Evolutionary conservation across 2,797 vertebrate species (phyloP).

Genomic region (Syngnathus acus): DNA sequence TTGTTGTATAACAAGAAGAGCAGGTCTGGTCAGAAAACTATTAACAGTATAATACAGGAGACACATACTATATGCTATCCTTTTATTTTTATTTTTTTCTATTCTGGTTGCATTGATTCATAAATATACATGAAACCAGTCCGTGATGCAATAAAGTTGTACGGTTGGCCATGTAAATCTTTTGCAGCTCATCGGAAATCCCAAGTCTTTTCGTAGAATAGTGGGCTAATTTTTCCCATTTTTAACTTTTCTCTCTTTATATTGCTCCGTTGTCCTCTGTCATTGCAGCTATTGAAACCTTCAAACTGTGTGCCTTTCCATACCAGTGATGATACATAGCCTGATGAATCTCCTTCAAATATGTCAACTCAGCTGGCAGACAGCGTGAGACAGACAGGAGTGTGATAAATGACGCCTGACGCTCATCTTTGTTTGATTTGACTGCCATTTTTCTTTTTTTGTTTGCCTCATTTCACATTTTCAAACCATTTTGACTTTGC

Average conservation of each 20-base stretch:
- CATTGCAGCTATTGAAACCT: conserved; percentile 10
- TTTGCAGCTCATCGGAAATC: no score
- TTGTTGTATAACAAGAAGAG: not conserved
- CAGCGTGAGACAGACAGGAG: not conserved
- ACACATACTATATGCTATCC: no score
- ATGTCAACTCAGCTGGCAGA: conserved; percentile 3
- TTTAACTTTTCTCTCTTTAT: conserved; percentile 26
- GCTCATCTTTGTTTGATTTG: conserved; percentile 22
- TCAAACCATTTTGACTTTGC: conserved; percentile 10
- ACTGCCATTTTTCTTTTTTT: conserved; percentile 13
- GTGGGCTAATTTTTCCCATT: conserved; percentile 29
- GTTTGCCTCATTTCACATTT: conserved; percentile 45
- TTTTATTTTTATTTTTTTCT: no score
- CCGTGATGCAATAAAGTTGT: no score
- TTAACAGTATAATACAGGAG: conserved; percentile 14
- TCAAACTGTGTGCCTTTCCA: not conserved
- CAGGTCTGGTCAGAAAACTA: not conserved
- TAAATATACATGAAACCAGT: no score
- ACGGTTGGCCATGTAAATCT: no score
- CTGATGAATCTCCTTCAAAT: conserved; percentile 2
- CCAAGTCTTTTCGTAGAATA: conserved; percentile 27
- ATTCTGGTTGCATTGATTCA: no score
- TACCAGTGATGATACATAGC: not conserved
- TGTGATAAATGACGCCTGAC: not conserved
- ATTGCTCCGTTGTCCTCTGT: conserved; percentile 18